Conservation (phyloP, 1,140 invertebrate species). For the Drosophila azteca region DNA sequence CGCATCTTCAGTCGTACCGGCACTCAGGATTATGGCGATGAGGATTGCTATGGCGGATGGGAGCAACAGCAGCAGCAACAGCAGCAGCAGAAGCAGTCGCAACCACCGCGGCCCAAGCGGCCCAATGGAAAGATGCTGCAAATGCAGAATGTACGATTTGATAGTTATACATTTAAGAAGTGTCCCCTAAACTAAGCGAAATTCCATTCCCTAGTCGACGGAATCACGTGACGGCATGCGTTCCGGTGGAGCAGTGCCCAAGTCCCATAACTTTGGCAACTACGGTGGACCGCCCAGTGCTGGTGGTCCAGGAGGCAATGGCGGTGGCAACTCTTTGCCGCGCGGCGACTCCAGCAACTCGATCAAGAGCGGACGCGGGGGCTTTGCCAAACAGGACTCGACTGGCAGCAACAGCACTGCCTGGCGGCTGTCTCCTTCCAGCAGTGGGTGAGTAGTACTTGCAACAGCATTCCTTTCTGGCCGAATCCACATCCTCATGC, state of each 20-base stretch:
- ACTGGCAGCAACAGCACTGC: constrained; percentile 87
- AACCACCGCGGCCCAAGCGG: constrained; percentile 63
- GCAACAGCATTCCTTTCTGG: constrained; percentile 6
- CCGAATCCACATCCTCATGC: constrained; percentile 25
- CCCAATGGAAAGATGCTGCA: constrained; percentile 80
- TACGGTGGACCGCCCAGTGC: constrained; percentile 86
- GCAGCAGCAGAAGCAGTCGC: constrained; percentile 57
- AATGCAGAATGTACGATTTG: constrained; percentile 71
- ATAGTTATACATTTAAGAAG: no score
- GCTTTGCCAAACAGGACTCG: constrained; percentile 90
- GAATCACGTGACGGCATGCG: constrained; percentile 84
- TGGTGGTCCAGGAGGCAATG: constrained; percentile 64
- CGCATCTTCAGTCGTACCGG: constrained; percentile 89
- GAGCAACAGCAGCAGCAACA: constrained; percentile 61
- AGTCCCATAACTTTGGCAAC: constrained; percentile 94
- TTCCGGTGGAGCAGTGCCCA: constrained; percentile 88
- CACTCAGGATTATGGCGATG: constrained; percentile 61
- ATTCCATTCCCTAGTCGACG: constrained; percentile 84
- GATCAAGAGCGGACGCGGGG: constrained; percentile 68
- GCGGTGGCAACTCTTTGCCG: constrained; percentile 66
- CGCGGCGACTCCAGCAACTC: constrained; percentile 84
- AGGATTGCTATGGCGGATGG: constrained; percentile 63
- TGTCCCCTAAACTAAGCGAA: background rate
- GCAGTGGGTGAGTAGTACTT: constrained; percentile 88
- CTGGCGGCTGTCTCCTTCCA: constrained; percentile 91